These are phyloP conservation scores for Leucophenga montana DNA, from an alignment of 2,888 invertebrate species.

Conservation along the genomic window DNA sequence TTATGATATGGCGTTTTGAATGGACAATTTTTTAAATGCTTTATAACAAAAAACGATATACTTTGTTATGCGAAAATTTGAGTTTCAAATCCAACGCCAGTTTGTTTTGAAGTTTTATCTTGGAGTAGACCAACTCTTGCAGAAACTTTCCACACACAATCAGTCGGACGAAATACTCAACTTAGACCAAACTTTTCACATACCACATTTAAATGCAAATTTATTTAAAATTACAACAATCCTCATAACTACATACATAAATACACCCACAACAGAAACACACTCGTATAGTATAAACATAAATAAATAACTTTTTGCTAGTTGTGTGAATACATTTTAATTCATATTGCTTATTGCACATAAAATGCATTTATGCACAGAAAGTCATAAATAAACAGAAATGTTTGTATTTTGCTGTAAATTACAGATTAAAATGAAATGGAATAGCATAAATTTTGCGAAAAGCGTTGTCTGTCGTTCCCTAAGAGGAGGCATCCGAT, in stretches of 20 bases:
- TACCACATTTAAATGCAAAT: neutral
- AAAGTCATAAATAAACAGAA: slow-evolving; percentile 57
- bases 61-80: too few relatives aligned
- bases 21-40: too few relatives aligned
- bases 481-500: neutral
- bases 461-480: neutral
- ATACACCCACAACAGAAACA: neutral
- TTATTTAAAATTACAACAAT: neutral
- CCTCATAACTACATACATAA: slow-evolving; percentile 9
- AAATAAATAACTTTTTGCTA: neutral
- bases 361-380: slow-evolving; percentile 54
- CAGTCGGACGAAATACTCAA: too few relatives aligned
- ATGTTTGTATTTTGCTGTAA: slow-evolving; percentile 51
- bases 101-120: neutral
- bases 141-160: too few relatives aligned
- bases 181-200: too few relatives aligned
- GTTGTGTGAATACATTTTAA: slow-evolving; percentile 1
- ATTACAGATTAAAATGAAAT: slow-evolving; percentile 55
- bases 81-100: too few relatives aligned
- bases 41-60: too few relatives aligned
- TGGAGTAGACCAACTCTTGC: too few relatives aligned
- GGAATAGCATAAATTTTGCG: slow-evolving; percentile 3
- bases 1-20: too few relatives aligned
- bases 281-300: too few relatives aligned
- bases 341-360: slow-evolving; percentile 41